These are phyloP conservation scores for Cataglyphis albicans DNA, from an alignment of 2,888 invertebrate genomes.

Conservation along the genomic window DNA sequence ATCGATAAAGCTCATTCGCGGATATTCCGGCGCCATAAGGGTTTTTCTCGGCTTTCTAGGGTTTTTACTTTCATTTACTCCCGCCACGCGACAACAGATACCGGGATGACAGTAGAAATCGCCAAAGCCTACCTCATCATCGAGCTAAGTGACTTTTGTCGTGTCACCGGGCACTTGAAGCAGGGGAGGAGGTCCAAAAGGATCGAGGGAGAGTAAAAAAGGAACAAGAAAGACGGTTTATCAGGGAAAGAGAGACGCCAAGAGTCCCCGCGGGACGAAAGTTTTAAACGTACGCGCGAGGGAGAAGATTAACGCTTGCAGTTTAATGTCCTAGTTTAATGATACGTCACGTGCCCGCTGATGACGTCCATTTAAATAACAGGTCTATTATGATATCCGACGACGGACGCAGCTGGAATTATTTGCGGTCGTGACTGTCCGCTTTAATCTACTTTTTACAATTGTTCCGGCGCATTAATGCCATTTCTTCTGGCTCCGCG, in stretches of 20 bases:
- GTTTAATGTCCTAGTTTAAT: constrained; percentile 73
- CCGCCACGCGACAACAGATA: constrained; percentile 51
- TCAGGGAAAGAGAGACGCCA: constrained; percentile 64
- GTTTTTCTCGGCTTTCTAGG: background rate
- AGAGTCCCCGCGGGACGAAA: constrained; percentile 64
- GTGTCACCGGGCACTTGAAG: constrained; percentile 77
- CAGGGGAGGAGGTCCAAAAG: constrained; percentile 56
- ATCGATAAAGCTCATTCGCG: constrained; percentile 36
- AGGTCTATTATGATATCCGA: constrained; percentile 54
- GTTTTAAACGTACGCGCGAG: constrained; percentile 72
- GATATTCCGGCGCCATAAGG: constrained; percentile 12
- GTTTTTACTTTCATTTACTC: constrained; percentile 27
- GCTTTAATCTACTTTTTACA: constrained; percentile 57
- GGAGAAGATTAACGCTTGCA: constrained; percentile 75
- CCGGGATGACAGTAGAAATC: constrained; percentile 69
- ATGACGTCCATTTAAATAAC: constrained; percentile 57
- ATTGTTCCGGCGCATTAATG: constrained; percentile 57
- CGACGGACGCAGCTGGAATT: constrained; percentile 53
- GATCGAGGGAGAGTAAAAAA: constrained; percentile 69
- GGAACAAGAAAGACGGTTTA: constrained; percentile 69
- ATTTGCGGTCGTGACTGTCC: constrained; percentile 53
- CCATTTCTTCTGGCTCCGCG: constrained; percentile 48
- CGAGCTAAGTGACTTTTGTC: constrained; percentile 81
- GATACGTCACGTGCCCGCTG: constrained; percentile 55
- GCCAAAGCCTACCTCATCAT: constrained; percentile 71